phyloP scores from a whole-genome alignment of 1,140 invertebrate genomes.

The Drosophila santomea region DNA sequence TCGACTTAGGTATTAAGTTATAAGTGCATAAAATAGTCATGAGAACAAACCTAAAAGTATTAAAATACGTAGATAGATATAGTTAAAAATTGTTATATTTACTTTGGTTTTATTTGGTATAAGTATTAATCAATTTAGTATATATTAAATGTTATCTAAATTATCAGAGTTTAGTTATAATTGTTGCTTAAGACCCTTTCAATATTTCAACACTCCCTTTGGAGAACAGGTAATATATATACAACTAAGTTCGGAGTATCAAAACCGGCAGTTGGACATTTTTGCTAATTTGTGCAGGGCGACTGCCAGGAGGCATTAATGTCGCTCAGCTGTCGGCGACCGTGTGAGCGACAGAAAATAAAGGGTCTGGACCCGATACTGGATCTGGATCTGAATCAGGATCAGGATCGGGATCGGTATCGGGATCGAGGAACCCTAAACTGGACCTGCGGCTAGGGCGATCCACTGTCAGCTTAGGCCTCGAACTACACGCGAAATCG shows the following conservation, averaged over 20 bases:
- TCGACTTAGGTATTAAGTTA: too few species aligned
- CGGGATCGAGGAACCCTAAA: conserved; percentile 23
- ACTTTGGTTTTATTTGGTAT: too few species aligned
- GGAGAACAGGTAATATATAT: neutral
- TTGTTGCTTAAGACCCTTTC: neutral
- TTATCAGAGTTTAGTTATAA: too few species aligned
- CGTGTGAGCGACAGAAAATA: conserved; percentile 34
- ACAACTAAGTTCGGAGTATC: conserved; percentile 33
- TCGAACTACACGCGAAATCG: conserved; percentile 75
- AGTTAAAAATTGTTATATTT: too few species aligned
- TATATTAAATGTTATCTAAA: neutral
- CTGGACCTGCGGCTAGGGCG: conserved; percentile 58
- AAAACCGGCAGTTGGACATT: conserved; percentile 46
- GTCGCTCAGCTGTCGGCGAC: conserved; percentile 74
- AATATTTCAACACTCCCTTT: neutral
- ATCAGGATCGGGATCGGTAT: neutral
- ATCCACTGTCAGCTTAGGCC: conserved; percentile 71
- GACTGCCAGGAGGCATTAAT: conserved; percentile 76
- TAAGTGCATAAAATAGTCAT: too few species aligned
- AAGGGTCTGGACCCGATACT: conserved; percentile 19
- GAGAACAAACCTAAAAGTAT: too few species aligned
- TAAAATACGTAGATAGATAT: too few species aligned
- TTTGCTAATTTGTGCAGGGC: conserved; percentile 74
- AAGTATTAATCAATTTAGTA: too few species aligned
- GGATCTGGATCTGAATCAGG: neutral